These are phyloP conservation scores for Ectemnius cavifrons DNA, from an alignment of 2,888 invertebrate species.

Conservation along the genomic window DNA sequence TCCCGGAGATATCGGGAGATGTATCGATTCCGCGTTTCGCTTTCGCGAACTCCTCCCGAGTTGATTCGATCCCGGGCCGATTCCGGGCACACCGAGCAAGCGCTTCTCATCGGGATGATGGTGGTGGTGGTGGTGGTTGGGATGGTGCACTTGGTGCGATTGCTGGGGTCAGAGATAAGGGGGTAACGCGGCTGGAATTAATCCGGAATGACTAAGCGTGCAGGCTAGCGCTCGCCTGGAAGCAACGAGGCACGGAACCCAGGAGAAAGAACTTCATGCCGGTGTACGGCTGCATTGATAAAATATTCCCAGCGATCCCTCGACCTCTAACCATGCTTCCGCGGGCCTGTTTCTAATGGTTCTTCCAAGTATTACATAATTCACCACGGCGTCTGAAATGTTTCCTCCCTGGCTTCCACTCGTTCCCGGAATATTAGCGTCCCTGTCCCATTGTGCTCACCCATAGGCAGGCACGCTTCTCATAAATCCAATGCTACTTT, in stretches of 20 bases:
- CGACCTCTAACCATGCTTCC: not conserved
- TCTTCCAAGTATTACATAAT: not conserved
- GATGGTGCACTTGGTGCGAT: slow-evolving; percentile 38
- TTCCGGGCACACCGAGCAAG: too few species aligned
- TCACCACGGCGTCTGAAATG: not conserved
- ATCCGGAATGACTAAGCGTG: slow-evolving; percentile 61
- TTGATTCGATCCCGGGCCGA: too few species aligned
- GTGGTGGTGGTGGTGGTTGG: too few species aligned
- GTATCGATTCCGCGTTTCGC: slow-evolving; percentile 55
- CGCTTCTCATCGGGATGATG: too few species aligned
- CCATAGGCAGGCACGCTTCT: not conserved
- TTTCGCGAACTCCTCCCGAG: not conserved
- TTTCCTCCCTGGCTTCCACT: slow-evolving; percentile 21
- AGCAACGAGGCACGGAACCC: slow-evolving; percentile 33
- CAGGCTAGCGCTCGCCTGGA: slow-evolving; percentile 13
- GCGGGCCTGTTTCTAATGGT: slow-evolving; percentile 8
- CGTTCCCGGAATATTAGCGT: not conserved
- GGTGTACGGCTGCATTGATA: slow-evolving; percentile 41
- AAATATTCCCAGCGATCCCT: slow-evolving; percentile 42
- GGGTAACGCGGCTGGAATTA: slow-evolving; percentile 59
- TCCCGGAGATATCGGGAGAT: slow-evolving; percentile 32
- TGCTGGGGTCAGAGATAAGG: slow-evolving; percentile 48
- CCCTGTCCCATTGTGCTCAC: not conserved
- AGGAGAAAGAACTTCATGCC: not conserved
- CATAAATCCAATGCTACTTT: not conserved